These are phyloP conservation scores for Donacobius atricapilla DNA, from an alignment of 2,113 vertebrate species.

Conservation along the genomic window DNA sequence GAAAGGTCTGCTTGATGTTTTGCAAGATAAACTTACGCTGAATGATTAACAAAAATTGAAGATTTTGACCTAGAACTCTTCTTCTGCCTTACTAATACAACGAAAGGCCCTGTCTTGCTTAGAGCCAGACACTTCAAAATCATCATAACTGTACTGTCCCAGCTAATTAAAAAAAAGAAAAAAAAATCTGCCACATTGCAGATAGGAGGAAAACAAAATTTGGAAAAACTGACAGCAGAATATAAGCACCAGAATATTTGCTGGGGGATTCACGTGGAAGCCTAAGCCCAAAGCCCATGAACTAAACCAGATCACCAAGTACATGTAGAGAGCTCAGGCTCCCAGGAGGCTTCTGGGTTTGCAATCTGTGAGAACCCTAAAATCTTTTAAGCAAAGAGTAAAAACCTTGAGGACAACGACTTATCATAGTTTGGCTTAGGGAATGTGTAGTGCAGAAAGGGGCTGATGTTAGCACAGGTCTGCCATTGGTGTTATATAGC, in stretches of 20 bases:
- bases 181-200: not conserved
- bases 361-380: not conserved
- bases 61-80: not conserved
- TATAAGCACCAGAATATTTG: not conserved
- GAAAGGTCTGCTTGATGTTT: not conserved
- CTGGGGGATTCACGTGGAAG: not conserved
- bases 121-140: not conserved
- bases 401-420: not conserved
- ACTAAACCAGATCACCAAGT: not conserved
- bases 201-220: not conserved
- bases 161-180: not conserved
- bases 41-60: not conserved
- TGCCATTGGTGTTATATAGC: not conserved
- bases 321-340: not conserved
- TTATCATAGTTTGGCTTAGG: not conserved
- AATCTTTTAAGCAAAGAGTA: not conserved
- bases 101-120: not conserved
- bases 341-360: not conserved
- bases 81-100: not conserved
- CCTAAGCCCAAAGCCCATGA: not conserved
- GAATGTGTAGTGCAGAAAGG: not conserved
- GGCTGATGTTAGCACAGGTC: rapidly evolving
- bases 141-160: not conserved
- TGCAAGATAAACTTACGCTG: not conserved
- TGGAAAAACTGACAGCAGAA: not conserved